These are phyloP conservation scores for Drosophila stalkeri DNA, from an alignment of 2,888 invertebrate species.

Conservation along the genomic window DNA sequence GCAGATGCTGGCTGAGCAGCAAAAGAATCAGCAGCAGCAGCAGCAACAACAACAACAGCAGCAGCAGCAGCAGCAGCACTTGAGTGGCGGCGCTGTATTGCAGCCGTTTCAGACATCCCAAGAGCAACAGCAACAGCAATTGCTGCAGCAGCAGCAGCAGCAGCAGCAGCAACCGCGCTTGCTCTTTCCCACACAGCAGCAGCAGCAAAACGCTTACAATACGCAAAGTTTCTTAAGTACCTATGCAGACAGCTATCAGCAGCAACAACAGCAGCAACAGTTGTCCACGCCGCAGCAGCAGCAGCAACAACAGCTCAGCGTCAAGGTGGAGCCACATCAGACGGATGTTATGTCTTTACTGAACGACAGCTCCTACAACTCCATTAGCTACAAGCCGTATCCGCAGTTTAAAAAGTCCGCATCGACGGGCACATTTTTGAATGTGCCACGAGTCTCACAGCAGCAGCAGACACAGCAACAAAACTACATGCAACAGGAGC, in stretches of 20 bases:
- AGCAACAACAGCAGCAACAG: constrained; percentile 34
- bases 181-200: constrained; percentile 63
- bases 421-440: constrained; percentile 83
- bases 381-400: constrained; percentile 82
- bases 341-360: constrained; percentile 79
- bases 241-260: constrained; percentile 65
- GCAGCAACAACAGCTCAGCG: constrained; percentile 68
- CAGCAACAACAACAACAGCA: constrained; percentile 28
- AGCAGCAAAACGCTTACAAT: constrained; percentile 51
- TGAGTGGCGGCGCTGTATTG: constrained; percentile 59
- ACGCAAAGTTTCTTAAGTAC: constrained; percentile 54
- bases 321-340: constrained; percentile 80
- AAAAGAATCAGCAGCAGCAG: constrained; percentile 78
- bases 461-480: constrained; percentile 66
- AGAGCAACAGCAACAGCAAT: constrained; percentile 78
- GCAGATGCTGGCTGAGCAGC: constrained; percentile 85
- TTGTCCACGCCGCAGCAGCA: constrained; percentile 17
- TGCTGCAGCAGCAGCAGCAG: constrained; percentile 37
- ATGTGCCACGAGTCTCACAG: constrained; percentile 68
- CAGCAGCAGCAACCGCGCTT: constrained; percentile 60
- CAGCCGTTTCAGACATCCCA: constrained; percentile 70
- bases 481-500: constrained; percentile 70
- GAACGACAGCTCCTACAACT: constrained; percentile 59
- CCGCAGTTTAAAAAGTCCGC: constrained; percentile 83
- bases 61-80: constrained; percentile 71